These are phyloP conservation scores for Vombatus ursinus DNA, from an alignment of 2,113 vertebrate species.

Conservation along the genomic window DNA sequence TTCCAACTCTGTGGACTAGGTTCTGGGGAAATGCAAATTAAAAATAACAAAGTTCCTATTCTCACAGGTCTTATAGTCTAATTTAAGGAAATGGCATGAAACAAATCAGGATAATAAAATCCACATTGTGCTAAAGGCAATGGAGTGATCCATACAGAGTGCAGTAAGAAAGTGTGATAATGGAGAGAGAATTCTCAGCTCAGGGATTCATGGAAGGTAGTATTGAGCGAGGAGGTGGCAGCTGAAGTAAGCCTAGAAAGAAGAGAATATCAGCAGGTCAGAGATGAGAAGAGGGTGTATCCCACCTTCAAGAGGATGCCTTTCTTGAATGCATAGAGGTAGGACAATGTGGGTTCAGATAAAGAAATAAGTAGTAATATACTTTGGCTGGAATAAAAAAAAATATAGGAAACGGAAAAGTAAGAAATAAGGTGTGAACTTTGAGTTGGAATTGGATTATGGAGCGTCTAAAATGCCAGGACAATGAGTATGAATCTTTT, in stretches of 20 bases:
- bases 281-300: not conserved
- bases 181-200: not conserved
- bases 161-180: not conserved
- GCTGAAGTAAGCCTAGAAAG: not conserved
- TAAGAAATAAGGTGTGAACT: not conserved
- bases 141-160: not conserved
- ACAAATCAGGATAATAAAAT: not conserved
- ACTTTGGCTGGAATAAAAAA: not conserved
- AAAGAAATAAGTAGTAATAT: not conserved
- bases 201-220: not conserved
- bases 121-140: not conserved
- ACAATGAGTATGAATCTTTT: not conserved
- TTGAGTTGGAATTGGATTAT: not conserved
- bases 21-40: not conserved
- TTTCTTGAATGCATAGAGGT: not conserved
- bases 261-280: not conserved
- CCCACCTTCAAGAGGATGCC: not conserved
- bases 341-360: not conserved
- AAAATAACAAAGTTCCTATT: not conserved
- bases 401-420: not conserved
- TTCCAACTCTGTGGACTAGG: not conserved
- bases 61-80: not conserved
- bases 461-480: not conserved
- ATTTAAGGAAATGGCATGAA: not conserved
- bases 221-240: not conserved